Evolutionary conservation across 2,888 invertebrate species (phyloP).

Genomic region (Amphipyra berbera): DNA sequence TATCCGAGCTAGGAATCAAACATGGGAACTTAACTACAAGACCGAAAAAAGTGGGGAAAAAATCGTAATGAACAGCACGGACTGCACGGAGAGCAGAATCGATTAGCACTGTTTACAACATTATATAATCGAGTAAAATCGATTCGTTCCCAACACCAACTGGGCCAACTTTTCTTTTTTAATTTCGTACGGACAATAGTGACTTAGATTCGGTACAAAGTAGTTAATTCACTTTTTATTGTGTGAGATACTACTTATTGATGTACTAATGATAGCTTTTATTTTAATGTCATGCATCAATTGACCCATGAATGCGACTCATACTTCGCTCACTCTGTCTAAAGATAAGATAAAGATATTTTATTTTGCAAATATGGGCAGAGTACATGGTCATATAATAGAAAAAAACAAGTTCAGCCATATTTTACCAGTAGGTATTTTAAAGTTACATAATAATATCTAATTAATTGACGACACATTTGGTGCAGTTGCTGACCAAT

Average conservation of each 20-base stretch:
- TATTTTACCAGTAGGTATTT: no score
- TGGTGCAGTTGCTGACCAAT: no score
- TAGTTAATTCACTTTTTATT: slow-evolving; percentile 2
- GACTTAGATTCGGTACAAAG: slow-evolving; percentile 2
- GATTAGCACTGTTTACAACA: slow-evolving; percentile 51
- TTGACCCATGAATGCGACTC: no score
- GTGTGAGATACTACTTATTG: slow-evolving; percentile 5
- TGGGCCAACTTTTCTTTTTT: slow-evolving; percentile 71
- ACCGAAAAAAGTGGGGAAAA: slow-evolving; percentile 4
- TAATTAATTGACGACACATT: no score
- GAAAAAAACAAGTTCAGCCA: no score
- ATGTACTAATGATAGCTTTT: slow-evolving; percentile 19
- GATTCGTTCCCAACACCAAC: slow-evolving; percentile 60
- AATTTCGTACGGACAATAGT: slow-evolving; percentile 33
- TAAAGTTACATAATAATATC: no score
- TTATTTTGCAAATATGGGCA: no score
- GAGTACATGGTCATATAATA: no score
- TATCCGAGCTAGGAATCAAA: no score
- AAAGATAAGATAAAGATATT: no score
- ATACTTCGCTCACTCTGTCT: no score
- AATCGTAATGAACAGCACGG: slow-evolving; percentile 36
- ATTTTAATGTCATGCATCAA: slow-evolving; percentile 28
- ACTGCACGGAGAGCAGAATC: slow-evolving; percentile 41
- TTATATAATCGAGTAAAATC: slow-evolving; percentile 76
- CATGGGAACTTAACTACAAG: neutral